Base-by-base conservation (phyloP, 2,113 vertebrate genomes). In the Pterophyllum scalare region DNA sequence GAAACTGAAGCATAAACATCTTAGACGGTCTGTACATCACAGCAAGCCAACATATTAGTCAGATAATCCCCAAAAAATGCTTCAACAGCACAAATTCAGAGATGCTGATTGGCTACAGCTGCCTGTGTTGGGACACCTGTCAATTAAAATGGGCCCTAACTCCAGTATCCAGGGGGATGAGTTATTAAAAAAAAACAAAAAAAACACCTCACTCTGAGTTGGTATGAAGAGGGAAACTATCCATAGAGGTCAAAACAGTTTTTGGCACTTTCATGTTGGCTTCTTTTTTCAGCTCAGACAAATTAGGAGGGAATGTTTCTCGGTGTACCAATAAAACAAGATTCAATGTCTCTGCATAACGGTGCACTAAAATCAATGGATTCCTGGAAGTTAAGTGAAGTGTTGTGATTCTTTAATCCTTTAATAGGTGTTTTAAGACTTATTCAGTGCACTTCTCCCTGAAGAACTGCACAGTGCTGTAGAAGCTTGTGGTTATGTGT, bases 401-500 rank as follows among this genome's bases (percentile, higher is more conserved):
- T 13, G 33, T 5, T 1, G 17, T 3, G 46, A 72, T n/a, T 72
- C 67, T 54, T 72, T 52, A 54, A 54, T 54, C 6, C 11, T 72
- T 81, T 56, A 59, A 61, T 75, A 28, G 75, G 7, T 56, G 15
- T 26, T 67, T 77, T 11, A 19, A 72, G 17, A 7, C 46, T 70
- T 83, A 40, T 85, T 83, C 88, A 84, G 26, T 83, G 60, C 83
- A 77, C 3, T 38, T 26, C 26, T 52, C 54, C 75, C 4, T 46
- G 40, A 3, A 24, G 28, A 75, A 4, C 15, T 20, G 15, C 20
- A n/a, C 38, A 56, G 26, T 19, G 0, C 6, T 2, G 0, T 54
- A 31, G 19, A 31, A 49, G 26, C 38, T 4, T 54, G 9, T 59
- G 20, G 24, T 28, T 13, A 72, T 31, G 43, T 0, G 5, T 52